These are phyloP conservation scores for Squalus acanthias DNA, from an alignment of 2,797 vertebrate genomes.

Conservation along the genomic window DNA sequence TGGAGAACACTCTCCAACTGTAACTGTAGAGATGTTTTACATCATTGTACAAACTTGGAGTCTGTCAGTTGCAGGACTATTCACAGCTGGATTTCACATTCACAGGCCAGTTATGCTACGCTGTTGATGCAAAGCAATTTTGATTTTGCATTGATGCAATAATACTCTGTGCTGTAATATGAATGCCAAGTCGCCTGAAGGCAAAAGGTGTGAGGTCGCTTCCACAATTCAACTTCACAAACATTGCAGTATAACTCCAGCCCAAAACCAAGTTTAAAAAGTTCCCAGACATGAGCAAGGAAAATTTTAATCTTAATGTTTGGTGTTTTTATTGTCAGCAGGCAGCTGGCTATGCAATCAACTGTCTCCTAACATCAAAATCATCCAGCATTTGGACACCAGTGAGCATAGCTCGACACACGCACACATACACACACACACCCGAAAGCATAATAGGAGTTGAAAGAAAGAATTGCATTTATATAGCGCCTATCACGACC, in stretches of 20 bases:
- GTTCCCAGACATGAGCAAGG: background rate
- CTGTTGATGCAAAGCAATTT: background rate
- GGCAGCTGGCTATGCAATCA: background rate
- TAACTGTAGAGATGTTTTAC: background rate
- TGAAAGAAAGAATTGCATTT: background rate
- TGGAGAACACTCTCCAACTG: background rate
- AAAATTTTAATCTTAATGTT: background rate
- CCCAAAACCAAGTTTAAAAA: background rate
- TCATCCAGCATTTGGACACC: background rate
- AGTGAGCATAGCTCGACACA: background rate
- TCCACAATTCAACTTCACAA: background rate
- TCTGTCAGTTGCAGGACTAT: background rate
- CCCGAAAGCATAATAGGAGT: background rate
- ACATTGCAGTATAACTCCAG: background rate
- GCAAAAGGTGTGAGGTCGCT: background rate
- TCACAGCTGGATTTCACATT: background rate
- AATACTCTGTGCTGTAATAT: background rate
- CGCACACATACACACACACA: background rate
- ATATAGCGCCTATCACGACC: background rate
- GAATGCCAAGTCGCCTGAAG: background rate
- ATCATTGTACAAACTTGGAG: background rate
- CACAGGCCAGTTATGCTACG: background rate
- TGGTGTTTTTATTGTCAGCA: background rate
- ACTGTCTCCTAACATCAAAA: background rate
- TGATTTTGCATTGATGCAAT: background rate